These are phyloP conservation scores for Phalacrocorax aristotelis DNA, from an alignment of 2,113 vertebrate species.

Conservation along the genomic window DNA sequence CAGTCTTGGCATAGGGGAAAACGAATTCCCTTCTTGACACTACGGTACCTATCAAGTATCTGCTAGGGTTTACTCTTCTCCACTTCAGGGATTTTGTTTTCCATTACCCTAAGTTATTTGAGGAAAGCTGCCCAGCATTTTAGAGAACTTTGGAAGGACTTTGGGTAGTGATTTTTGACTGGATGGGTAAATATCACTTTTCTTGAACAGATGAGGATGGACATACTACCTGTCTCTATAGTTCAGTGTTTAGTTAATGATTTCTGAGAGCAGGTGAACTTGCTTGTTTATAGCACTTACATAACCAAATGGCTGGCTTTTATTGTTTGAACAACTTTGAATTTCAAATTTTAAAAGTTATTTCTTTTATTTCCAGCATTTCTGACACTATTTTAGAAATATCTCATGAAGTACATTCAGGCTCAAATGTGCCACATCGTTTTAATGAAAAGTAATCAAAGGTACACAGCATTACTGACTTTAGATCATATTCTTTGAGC, in stretches of 20 bases:
- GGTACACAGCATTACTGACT: background rate
- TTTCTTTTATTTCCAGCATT: background rate
- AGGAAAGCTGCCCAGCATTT: background rate
- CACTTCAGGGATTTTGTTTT: background rate
- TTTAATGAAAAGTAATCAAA: background rate
- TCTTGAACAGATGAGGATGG: background rate
- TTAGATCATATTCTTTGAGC: background rate
- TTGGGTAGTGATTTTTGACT: background rate
- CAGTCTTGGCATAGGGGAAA: background rate
- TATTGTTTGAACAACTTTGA: background rate
- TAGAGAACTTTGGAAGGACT: conserved; percentile 11
- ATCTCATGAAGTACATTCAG: background rate
- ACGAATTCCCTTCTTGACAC: background rate
- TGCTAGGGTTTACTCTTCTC: background rate
- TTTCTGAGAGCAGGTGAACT: background rate
- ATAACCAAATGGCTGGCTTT: background rate
- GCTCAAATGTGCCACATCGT: background rate
- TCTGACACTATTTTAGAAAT: background rate
- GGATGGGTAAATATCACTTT: background rate
- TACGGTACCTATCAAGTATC: background rate
- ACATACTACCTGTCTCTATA: background rate
- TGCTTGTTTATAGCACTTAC: background rate
- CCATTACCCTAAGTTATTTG: background rate
- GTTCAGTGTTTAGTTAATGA: background rate
- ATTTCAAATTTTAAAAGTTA: background rate